Conservation (phyloP, 1,140 invertebrate genomes). For the Steinernema feltiae region DNA sequence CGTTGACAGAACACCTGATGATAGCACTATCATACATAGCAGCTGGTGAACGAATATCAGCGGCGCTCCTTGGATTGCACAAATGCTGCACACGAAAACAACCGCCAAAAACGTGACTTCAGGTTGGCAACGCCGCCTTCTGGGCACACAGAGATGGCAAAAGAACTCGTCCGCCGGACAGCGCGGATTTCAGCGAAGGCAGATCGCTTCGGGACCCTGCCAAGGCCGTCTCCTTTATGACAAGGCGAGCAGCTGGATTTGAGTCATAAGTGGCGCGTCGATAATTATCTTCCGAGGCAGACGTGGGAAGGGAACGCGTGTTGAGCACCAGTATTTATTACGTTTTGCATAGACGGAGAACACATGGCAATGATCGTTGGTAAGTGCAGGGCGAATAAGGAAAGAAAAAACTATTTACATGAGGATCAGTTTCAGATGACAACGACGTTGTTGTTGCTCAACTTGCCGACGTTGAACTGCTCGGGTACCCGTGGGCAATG, state of each 20-base stretch:
- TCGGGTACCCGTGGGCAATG: conserved; percentile 8
- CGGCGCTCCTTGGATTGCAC: no score
- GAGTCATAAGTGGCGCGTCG: no score
- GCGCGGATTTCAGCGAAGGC: not conserved
- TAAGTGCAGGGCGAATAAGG: not conserved
- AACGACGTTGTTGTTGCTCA: conserved; percentile 13
- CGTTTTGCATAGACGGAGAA: conserved; percentile 1
- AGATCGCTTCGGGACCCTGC: not conserved
- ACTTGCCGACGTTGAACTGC: not conserved
- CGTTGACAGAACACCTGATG: not conserved
- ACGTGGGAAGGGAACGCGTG: not conserved
- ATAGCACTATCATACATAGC: not conserved
- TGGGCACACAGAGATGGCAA: not conserved
- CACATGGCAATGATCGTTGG: conserved; percentile 7
- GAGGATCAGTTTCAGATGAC: not conserved
- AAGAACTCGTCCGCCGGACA: not conserved
- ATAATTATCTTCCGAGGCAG: no score
- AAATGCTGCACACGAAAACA: no score
- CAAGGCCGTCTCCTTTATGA: no score
- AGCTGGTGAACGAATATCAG: no score
- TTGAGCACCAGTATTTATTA: conserved; percentile 14
- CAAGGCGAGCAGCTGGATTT: no score
- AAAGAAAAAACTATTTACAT: not conserved
- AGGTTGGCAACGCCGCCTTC: not conserved
- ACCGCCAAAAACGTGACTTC: no score